Conservation (phyloP, 2,797 vertebrate genomes). For the Rhabdophis nuchalis region DNA sequence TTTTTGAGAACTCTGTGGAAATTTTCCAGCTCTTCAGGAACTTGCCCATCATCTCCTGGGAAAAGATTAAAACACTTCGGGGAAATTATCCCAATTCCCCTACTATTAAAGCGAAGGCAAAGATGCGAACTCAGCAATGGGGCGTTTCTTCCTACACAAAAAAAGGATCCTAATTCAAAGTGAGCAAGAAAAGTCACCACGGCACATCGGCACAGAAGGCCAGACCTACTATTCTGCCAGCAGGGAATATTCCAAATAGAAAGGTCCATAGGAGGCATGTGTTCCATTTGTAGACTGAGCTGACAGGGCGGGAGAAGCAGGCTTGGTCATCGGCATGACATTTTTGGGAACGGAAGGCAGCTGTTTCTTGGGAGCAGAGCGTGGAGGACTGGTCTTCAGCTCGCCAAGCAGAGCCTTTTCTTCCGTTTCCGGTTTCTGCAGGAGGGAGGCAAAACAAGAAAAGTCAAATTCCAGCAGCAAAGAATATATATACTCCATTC, state of each 20-base stretch:
- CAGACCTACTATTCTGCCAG: constrained; percentile 95
- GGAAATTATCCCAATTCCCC: background rate
- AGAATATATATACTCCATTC: background rate
- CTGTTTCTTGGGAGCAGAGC: constrained; percentile 85
- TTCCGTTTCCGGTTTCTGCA: constrained; percentile 85
- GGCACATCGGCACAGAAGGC: background rate
- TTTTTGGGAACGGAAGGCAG: constrained; percentile 89
- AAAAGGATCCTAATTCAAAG: background rate
- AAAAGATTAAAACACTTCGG: background rate
- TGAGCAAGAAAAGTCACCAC: background rate
- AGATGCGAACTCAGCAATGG: background rate
- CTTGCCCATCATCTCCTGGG: too few species aligned
- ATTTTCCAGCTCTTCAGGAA: background rate
- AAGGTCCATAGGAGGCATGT: constrained; percentile 95
- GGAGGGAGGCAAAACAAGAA: background rate
- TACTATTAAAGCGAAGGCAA: background rate
- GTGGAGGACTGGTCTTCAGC: constrained; percentile 83
- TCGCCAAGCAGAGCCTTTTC: constrained; percentile 82
- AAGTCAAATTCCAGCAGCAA: background rate
- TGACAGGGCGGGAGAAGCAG: constrained; percentile 75
- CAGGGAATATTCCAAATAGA: constrained; percentile 97
- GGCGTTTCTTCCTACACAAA: background rate
- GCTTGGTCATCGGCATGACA: constrained; percentile 87
- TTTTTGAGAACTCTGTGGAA: background rate
- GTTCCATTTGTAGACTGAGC: constrained; percentile 89